Percentiles rank a stretch among this genome's conserved stretches.
phyloP scores from a whole-genome alignment of 1,140 invertebrate species.

The Trichonephila clavipes region DNA sequence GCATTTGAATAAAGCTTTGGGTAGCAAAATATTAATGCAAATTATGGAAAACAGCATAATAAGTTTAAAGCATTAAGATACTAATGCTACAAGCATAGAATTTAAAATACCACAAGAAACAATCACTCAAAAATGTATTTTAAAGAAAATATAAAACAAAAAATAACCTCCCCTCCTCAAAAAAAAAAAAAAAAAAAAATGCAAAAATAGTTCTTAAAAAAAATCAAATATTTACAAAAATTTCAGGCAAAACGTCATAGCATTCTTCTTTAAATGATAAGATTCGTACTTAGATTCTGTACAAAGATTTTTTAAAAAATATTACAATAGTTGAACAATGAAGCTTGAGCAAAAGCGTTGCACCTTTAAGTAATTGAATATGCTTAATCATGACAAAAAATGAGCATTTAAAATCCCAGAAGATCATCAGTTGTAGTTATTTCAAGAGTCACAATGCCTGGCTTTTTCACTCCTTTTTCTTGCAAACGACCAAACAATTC shows the following conservation, averaged over 20 bases:
- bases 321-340: background rate
- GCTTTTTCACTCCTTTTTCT: constrained; percentile 71
- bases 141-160: background rate
- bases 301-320: background rate
- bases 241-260: background rate
- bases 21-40: background rate
- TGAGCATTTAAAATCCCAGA: constrained; percentile 40
- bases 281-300: background rate
- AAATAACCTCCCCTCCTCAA: background rate
- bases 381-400: background rate
- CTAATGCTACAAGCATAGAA: background rate
- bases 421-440: constrained; percentile 73
- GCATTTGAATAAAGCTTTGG: background rate
- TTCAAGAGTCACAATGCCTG: constrained; percentile 67
- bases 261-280: background rate
- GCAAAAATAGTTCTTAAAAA: background rate
- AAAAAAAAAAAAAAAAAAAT: background rate
- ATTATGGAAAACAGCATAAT: background rate
- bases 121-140: background rate
- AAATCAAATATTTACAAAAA: background rate
- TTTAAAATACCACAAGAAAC: background rate
- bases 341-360: constrained; percentile 39
- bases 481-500: constrained; percentile 68
- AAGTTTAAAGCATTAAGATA: background rate
- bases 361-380: background rate